phyloP scores from a whole-genome alignment of 2,113 vertebrate genomes.

The Platysteira castanea region DNA sequence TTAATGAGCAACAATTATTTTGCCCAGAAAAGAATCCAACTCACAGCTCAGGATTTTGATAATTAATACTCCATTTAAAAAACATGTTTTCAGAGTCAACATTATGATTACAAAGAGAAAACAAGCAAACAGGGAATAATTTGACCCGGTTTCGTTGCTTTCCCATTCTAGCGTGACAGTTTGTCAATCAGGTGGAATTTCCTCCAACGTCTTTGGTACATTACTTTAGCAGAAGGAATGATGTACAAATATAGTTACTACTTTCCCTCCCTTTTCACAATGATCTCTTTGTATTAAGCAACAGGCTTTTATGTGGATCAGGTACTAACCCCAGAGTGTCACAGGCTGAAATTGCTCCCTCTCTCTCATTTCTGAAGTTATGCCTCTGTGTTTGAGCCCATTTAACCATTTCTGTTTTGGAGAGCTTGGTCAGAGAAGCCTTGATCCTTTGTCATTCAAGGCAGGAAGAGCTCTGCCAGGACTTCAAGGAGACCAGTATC shows the following conservation, averaged over 20 bases:
- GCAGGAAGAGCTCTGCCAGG: neutral
- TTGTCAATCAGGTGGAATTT: constrained; percentile 47
- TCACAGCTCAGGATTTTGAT: neutral
- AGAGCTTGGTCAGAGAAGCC: neutral
- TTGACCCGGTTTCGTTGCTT: neutral
- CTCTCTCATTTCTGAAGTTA: neutral
- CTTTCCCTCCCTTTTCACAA: constrained; percentile 16
- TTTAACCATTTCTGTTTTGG: neutral
- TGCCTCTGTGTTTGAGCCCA: neutral
- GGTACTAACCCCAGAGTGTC: neutral
- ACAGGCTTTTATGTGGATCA: constrained; percentile 16
- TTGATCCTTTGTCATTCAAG: neutral
- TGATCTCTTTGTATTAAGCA: constrained; percentile 52
- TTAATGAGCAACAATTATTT: constrained; percentile 29
- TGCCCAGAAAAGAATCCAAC: constrained; percentile 6
- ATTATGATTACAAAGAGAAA: neutral
- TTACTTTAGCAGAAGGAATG: constrained; percentile 35
- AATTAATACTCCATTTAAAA: constrained; percentile 36
- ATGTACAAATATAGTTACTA: neutral
- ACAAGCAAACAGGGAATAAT: constrained; percentile 2
- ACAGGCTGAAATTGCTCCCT: neutral
- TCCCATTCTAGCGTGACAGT: neutral
- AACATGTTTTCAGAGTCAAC: neutral
- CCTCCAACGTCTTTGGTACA: neutral
- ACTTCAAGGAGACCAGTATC: neutral